Evolutionary conservation across 2,113 vertebrate genomes (phyloP).

Genomic region (Muntiacus reevesi): DNA sequence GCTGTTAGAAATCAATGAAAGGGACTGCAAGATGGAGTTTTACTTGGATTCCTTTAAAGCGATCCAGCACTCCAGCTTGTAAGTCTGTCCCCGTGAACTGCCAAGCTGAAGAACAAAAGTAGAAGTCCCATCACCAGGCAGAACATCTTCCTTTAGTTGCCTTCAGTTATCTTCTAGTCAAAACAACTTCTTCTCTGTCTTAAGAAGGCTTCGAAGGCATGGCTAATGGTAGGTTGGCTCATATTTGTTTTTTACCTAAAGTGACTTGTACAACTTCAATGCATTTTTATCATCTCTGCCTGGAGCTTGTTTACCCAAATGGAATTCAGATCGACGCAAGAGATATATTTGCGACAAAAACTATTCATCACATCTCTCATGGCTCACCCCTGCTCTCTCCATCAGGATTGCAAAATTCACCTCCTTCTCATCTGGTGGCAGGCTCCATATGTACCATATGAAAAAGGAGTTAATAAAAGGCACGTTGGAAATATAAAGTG

Average conservation of each 20-base stretch:
- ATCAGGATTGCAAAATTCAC: constrained; percentile 58
- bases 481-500: constrained; percentile 75
- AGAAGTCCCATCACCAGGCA: background rate
- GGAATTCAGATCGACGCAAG: background rate
- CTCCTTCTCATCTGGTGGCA: constrained; percentile 70
- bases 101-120: constrained; percentile 35
- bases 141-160: background rate
- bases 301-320: background rate
- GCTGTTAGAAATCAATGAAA: constrained; percentile 78
- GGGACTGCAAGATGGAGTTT: constrained; percentile 58
- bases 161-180: background rate
- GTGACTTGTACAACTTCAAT: background rate
- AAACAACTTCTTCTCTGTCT: background rate
- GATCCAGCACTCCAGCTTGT: constrained; percentile 29
- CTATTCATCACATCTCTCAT: background rate
- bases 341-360: constrained; percentile 31
- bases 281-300: background rate
- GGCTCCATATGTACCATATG: constrained; percentile 69
- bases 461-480: constrained; percentile 80
- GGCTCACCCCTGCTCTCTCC: constrained; percentile 56
- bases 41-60: constrained; percentile 67
- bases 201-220: background rate
- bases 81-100: constrained; percentile 62
- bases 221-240: background rate
- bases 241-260: background rate